phyloP scores from a whole-genome alignment of 2,797 vertebrate species.

The Alca torda region DNA sequence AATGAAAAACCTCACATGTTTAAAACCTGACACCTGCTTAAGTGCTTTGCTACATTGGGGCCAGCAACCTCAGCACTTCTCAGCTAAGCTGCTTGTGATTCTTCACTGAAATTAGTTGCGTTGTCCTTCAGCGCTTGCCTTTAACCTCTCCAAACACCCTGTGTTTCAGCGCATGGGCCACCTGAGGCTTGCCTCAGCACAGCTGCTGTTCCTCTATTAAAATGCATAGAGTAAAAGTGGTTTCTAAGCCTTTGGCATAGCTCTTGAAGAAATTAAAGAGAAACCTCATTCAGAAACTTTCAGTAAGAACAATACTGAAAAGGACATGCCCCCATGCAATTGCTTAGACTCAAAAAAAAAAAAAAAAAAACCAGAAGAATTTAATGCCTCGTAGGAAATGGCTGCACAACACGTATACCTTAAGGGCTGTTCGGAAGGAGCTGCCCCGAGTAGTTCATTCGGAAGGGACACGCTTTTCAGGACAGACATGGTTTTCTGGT shows the following conservation, averaged over 20 bases:
- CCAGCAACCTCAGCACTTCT: not conserved
- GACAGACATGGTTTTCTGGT: not conserved
- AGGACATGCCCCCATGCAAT: rapidly evolving
- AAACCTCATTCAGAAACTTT: not conserved
- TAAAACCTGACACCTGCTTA: not conserved
- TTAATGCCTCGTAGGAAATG: not conserved
- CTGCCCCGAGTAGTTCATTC: not conserved
- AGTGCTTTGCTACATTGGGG: not conserved
- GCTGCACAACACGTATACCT: not conserved
- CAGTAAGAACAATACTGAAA: not conserved
- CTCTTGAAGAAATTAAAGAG: not conserved
- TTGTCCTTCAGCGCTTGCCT: not conserved
- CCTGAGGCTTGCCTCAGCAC: not conserved
- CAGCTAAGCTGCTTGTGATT: not conserved
- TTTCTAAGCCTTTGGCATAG: not conserved
- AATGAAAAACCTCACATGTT: not conserved
- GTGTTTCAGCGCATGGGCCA: not conserved
- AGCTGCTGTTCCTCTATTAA: not conserved
- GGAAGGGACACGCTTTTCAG: not conserved
- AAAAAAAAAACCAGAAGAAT: too few species aligned
- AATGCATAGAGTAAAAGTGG: not conserved
- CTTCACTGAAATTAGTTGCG: not conserved
- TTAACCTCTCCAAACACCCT: not conserved
- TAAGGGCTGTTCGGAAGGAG: not conserved
- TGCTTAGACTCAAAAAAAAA: not conserved